Percentiles rank a stretch among this genome's conserved stretches.
phyloP scores from a whole-genome alignment of 2,888 invertebrate species.

The Acronicta alni region DNA sequence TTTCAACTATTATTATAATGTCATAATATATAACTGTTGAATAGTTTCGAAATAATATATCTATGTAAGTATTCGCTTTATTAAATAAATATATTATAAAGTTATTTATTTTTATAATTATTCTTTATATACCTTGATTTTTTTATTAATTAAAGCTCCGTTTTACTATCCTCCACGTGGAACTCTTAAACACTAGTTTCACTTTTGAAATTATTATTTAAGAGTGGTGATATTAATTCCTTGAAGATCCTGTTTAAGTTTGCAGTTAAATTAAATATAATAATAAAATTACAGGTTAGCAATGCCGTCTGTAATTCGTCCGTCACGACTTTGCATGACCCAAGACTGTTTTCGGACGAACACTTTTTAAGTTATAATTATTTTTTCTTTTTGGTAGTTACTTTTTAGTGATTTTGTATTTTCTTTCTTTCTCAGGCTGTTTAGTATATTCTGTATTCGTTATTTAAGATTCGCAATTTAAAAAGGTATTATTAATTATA shows the following conservation, averaged over 20 bases:
- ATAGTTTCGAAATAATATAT: too few relatives aligned
- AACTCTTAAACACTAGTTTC: conserved; percentile 18
- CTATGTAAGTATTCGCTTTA: too few relatives aligned
- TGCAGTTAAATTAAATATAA: conserved; percentile 53
- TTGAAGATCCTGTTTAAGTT: conserved; percentile 48
- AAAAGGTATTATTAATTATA: too few relatives aligned
- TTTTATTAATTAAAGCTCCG: too few relatives aligned
- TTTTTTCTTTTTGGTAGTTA: conserved; percentile 25
- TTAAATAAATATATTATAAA: too few relatives aligned
- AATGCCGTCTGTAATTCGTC: conserved; percentile 53
- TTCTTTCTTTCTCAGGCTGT: background rate
- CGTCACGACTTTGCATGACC: conserved; percentile 68
- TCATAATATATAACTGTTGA: too few relatives aligned
- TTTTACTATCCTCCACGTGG: background rate
- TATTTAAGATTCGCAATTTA: too few relatives aligned
- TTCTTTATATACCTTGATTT: too few relatives aligned
- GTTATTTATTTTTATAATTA: too few relatives aligned
- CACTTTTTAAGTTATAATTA: conserved; percentile 38
- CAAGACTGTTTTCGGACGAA: conserved; percentile 38
- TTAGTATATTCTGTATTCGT: too few relatives aligned
- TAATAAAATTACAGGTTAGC: conserved; percentile 61
- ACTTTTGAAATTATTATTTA: conserved; percentile 35
- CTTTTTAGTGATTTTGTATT: background rate
- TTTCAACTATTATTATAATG: too few relatives aligned
- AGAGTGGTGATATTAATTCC: conserved; percentile 42